Evolutionary conservation across 2,888 invertebrate genomes (phyloP).

Genomic region (Volucella inanis): DNA sequence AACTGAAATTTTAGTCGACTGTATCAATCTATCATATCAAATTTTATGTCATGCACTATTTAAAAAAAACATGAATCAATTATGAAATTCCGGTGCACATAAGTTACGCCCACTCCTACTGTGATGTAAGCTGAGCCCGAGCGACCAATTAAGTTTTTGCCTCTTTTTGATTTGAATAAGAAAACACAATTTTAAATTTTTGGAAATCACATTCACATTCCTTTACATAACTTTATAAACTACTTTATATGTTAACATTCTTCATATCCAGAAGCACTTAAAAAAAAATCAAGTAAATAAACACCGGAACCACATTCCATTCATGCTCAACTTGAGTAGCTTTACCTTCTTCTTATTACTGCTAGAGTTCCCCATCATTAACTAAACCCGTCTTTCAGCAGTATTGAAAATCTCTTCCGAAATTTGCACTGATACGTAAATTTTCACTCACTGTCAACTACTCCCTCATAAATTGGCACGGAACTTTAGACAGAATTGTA

Average conservation of each 20-base stretch:
- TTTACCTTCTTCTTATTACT: constrained; percentile 55
- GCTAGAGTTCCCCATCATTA: constrained; percentile 56
- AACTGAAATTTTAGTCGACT: too few species aligned
- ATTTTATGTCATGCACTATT: too few species aligned
- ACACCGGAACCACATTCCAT: constrained; percentile 17
- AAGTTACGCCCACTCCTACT: too few species aligned
- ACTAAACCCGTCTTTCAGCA: not conserved
- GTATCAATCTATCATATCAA: too few species aligned
- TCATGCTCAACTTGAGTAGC: not conserved
- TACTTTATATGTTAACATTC: not conserved
- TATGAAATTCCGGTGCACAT: too few species aligned
- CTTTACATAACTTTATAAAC: constrained; percentile 7
- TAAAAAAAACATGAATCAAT: too few species aligned
- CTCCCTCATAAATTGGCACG: constrained; percentile 50
- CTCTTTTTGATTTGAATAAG: too few species aligned
- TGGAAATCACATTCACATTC: not conserved
- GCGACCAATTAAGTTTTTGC: too few species aligned
- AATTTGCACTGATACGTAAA: constrained; percentile 52
- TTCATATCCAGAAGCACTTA: not conserved
- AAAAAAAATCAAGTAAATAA: not conserved
- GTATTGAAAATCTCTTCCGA: constrained; percentile 35
- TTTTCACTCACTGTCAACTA: constrained; percentile 63
- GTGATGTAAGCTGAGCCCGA: too few species aligned
- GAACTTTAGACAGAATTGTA: constrained; percentile 51
- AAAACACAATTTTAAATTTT: too few species aligned